Evolutionary conservation across 2,797 vertebrate species (phyloP), one percentile per base, ranked within the genome.

Genomic region (Hemibagrus guttatus): DNA sequence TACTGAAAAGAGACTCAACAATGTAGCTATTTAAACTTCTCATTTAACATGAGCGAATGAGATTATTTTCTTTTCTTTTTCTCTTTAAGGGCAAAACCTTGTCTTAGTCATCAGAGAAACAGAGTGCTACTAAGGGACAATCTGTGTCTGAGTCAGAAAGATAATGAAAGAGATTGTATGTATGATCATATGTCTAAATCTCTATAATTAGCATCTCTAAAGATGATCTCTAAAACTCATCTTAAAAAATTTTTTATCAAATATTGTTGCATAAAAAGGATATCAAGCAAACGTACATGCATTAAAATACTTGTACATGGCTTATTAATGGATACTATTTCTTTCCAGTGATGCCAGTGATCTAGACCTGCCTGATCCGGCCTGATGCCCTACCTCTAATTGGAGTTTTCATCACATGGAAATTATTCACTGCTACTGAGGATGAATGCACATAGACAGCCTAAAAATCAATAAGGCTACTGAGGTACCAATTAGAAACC

Each of bases 21-120:
- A 78, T 56, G 75, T 54, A 3, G 52, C 12, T 81, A 42, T 81
- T 81, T 63, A 46, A n/a, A 49, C n/a, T 81, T 63, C 35, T 46
- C 26, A 58, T 26, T 59, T 35, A 39, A 14, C 52, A 23, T 9
- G 54, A 59, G 12, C 3, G 7, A 79, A 23, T 79, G 5, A 31
- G 21, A 58, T 59, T 21, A 26, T 72, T 72, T 72, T 52, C 35
- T n/a, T 23, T 23, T 46, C n/a, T 49, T n/a, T 74, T 46, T 0
- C 19, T 58, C 21, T 39, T 59, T 1, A 12, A 79, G 28, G 13
- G 52, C 21, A 17, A 59, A 61, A 7, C 23, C 35, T 58, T 58
- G 54, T 58, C 58, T 78, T 19, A 81, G 59, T 42, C 56, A 59
- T 76, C 49, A 56, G n/a, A 76, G n/a, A 35, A 59, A 59, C 28